Percentiles rank a stretch among this genome's conserved stretches.
Evolutionary conservation across 2,888 invertebrate species (phyloP).

Genomic region (Spialia ferax): DNA sequence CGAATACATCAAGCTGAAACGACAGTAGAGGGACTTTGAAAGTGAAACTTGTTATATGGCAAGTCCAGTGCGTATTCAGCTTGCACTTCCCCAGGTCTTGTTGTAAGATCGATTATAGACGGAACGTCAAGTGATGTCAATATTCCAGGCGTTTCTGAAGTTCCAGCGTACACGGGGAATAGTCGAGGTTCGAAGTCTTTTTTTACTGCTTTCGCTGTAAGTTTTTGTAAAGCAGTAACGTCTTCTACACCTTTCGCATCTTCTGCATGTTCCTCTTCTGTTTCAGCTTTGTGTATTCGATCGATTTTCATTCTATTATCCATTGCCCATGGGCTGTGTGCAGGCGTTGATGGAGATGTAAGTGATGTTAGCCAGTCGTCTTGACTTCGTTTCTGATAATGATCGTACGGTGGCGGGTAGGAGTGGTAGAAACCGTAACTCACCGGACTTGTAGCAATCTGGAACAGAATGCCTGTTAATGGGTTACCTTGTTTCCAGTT

Average conservation of each 20-base stretch:
- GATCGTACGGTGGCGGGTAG: conserved; percentile 78
- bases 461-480: conserved; percentile 84
- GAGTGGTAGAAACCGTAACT: conserved; percentile 92
- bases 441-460: conserved; percentile 90
- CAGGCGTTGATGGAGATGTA: conserved; percentile 57
- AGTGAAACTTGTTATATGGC: conserved; percentile 80
- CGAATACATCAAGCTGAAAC: conserved; percentile 79
- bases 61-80: conserved; percentile 80
- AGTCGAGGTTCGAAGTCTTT: conserved; percentile 56
- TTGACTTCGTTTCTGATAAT: conserved; percentile 75
- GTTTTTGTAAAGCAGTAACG: neutral
- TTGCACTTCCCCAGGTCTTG: conserved; percentile 77
- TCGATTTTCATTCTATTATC: conserved; percentile 63
- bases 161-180: conserved; percentile 65
- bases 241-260: neutral
- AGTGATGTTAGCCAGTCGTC: conserved; percentile 67
- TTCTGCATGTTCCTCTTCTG: conserved; percentile 47
- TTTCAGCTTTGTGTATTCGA: conserved; percentile 59
- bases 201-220: conserved; percentile 5
- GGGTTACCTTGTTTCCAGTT: conserved; percentile 67
- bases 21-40: conserved; percentile 84
- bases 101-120: conserved; percentile 67
- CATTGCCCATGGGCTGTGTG: conserved; percentile 57
- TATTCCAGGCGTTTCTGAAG: conserved; percentile 54
- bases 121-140: conserved; percentile 67